phyloP scores from a whole-genome alignment of 2,888 invertebrate genomes.

The Cetonia aurata region DNA sequence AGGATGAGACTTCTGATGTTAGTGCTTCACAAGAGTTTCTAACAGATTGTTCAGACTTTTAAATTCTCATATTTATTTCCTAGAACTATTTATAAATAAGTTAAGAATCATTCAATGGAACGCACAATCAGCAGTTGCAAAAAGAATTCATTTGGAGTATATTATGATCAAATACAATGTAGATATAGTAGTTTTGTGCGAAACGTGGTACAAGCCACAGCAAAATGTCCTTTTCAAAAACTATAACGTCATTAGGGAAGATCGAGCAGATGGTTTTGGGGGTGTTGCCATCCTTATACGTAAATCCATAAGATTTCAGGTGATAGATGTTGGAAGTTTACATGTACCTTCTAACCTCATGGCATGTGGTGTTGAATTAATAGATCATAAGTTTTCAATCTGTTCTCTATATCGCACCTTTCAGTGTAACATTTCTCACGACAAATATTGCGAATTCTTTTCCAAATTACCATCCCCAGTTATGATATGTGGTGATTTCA shows the following conservation, averaged over 20 bases:
- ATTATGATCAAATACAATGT: not conserved
- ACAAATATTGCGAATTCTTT: not conserved
- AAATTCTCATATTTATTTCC: no score
- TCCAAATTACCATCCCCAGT: not conserved
- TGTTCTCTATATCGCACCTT: not conserved
- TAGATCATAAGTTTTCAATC: not conserved
- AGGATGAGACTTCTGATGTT: no score
- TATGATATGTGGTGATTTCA: slow-evolving; percentile 20
- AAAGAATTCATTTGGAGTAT: not conserved
- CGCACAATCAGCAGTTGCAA: not conserved
- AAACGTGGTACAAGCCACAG: not conserved
- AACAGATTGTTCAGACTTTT: no score
- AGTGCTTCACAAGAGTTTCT: no score
- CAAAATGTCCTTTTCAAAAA: not conserved
- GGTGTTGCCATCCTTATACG: not conserved
- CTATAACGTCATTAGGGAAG: not conserved
- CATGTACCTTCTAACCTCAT: not conserved
- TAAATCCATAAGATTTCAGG: not conserved
- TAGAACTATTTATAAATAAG: not conserved
- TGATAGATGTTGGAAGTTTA: not conserved
- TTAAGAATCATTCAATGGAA: not conserved
- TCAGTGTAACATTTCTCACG: not conserved
- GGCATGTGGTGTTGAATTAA: not conserved
- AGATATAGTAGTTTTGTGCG: not conserved
- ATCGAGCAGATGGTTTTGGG: not conserved